Percentiles rank a stretch among this genome's conserved stretches.
Conservation (phyloP, 2,797 vertebrate genomes). For the Avahi laniger region DNA sequence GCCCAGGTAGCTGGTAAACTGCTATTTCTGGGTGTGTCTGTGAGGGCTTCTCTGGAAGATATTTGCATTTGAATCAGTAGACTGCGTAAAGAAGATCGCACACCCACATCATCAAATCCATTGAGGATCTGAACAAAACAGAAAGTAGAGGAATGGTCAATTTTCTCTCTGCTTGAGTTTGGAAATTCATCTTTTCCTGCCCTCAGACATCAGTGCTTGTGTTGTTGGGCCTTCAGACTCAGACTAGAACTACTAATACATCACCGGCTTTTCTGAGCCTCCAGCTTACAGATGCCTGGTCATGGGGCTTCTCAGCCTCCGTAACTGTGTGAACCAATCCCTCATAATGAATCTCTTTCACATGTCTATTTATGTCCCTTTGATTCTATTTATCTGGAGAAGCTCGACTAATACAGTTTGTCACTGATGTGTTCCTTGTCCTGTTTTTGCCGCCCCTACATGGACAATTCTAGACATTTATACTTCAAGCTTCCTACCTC, state of each 20-base stretch:
- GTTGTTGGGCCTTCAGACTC: background rate
- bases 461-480: background rate
- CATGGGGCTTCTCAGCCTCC: background rate
- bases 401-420: background rate
- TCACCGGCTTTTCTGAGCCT: background rate
- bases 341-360: background rate
- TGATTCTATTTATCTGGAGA: background rate
- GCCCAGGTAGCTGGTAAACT: background rate
- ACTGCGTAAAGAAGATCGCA: background rate
- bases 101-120: background rate
- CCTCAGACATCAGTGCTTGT: no score
- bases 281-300: background rate
- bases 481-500: background rate
- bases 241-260: background rate
- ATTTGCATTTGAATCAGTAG: background rate
- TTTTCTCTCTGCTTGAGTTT: background rate
- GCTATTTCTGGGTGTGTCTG: background rate
- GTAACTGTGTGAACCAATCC: background rate
- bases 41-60: background rate
- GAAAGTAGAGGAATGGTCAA: background rate
- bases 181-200: background rate
- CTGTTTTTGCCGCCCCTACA: background rate
- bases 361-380: background rate
- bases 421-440: background rate
- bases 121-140: background rate